A percentile compares a stretch with the other conserved stretches of the same genome.
Conservation (phyloP, 2,888 invertebrate genomes). For the Caradrina clavipalpis region DNA sequence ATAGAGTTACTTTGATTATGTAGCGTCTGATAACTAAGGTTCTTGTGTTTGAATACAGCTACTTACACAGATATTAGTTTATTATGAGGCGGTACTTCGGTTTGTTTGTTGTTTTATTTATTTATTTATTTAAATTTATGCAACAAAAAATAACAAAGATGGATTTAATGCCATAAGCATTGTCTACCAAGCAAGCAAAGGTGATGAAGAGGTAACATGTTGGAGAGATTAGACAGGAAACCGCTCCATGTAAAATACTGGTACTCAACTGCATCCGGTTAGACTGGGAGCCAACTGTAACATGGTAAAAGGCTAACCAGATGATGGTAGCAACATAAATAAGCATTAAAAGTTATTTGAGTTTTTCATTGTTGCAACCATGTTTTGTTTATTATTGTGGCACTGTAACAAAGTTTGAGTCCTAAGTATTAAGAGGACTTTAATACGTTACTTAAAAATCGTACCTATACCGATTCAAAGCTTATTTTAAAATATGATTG, state of each 20-base stretch:
- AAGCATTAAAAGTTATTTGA: neutral
- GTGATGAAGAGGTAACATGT: neutral
- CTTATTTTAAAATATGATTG: too few species aligned
- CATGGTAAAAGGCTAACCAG: neutral
- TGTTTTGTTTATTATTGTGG: neutral
- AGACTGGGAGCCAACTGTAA: neutral
- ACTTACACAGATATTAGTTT: conserved; percentile 6
- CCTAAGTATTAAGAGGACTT: too few species aligned
- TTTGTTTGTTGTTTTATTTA: neutral
- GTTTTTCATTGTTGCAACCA: conserved; percentile 13
- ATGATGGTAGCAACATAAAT: neutral
- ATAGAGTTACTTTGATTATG: conserved; percentile 27
- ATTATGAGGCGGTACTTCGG: conserved; percentile 11
- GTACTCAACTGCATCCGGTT: neutral
- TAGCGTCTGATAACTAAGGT: conserved; percentile 23
- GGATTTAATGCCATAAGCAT: too few species aligned
- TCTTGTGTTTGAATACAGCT: conserved; percentile 6
- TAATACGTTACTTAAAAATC: too few species aligned
- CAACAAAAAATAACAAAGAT: too few species aligned
- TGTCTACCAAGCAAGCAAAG: too few species aligned
- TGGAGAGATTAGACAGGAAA: neutral
- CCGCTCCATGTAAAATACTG: neutral
- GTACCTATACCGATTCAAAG: too few species aligned
- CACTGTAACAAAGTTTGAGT: neutral
- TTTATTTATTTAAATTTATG: too few species aligned